phyloP scores from a whole-genome alignment of 2,113 vertebrate genomes.

The Echinops telfairi region DNA sequence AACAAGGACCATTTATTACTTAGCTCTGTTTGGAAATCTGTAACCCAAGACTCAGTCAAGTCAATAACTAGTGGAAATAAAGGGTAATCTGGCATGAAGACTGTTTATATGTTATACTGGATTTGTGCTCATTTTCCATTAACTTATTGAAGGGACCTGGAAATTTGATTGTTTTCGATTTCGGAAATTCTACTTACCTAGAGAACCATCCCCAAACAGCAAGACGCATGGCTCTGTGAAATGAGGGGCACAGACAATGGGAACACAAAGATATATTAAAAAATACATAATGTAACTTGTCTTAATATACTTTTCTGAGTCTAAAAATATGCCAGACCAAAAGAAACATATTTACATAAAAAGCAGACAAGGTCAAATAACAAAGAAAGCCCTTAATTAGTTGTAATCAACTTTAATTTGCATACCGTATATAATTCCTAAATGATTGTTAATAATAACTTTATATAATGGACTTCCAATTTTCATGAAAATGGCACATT shows the following conservation, averaged over 20 bases:
- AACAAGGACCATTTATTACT: constrained; percentile 82
- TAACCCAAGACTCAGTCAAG: constrained; percentile 80
- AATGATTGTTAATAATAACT: constrained; percentile 99
- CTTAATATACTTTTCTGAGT: constrained; percentile 94
- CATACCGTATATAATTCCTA: constrained; percentile 98
- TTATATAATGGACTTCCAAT: constrained; percentile 99
- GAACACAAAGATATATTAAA: constrained; percentile 89
- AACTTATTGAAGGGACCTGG: constrained; percentile 72
- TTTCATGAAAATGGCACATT: constrained; percentile 99
- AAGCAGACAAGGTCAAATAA: constrained; percentile 99
- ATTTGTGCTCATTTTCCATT: constrained; percentile 73
- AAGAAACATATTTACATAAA: constrained; percentile 99
- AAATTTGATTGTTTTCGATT: constrained; percentile 67
- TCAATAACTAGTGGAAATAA: constrained; percentile 86
- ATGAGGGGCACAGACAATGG: constrained; percentile 86
- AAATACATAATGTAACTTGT: constrained; percentile 94
- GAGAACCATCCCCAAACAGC: constrained; percentile 65
- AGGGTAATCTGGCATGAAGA: constrained; percentile 85
- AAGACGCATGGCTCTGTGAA: constrained; percentile 64
- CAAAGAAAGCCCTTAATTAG: constrained; percentile 99
- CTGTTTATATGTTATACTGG: constrained; percentile 80
- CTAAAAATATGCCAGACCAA: constrained; percentile 95
- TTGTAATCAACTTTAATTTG: constrained; percentile 99
- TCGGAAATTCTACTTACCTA: constrained; percentile 43
- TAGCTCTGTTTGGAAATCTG: constrained; percentile 75